phyloP scores from a whole-genome alignment of 2,797 vertebrate genomes.

The Gymnoscopelus braueri region DNA sequence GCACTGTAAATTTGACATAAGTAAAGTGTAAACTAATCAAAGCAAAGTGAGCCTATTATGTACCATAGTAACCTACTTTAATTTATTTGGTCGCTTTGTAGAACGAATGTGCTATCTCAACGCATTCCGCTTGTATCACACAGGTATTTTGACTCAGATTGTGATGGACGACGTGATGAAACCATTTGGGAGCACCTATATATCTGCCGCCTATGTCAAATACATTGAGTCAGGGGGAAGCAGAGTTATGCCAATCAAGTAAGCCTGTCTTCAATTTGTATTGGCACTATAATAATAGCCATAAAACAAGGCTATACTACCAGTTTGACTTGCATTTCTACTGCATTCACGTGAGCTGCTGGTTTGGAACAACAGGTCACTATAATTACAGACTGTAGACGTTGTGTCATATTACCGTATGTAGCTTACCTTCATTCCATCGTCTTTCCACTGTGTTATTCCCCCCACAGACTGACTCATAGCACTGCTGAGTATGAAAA shows the following conservation, averaged over 20 bases:
- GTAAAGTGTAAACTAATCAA: too few species aligned
- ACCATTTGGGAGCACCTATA: slow-evolving; percentile 78
- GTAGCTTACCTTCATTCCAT: background rate
- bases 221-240: slow-evolving; percentile 83
- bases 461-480: slow-evolving; percentile 73
- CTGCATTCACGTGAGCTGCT: too few species aligned
- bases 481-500: slow-evolving; percentile 76
- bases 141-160: slow-evolving; percentile 84
- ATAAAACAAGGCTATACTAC: too few species aligned
- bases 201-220: slow-evolving; percentile 84
- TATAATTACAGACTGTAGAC: too few species aligned
- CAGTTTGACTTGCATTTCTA: too few species aligned
- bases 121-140: slow-evolving; percentile 8
- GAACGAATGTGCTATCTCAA: too few species aligned
- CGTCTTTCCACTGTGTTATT: background rate
- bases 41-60: background rate
- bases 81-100: background rate
- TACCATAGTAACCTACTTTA: background rate
- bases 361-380: too few species aligned
- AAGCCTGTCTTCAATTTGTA: background rate
- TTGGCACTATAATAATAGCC: too few species aligned
- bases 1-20: too few species aligned
- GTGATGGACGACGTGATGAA: slow-evolving; percentile 72
- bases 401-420: too few species aligned
- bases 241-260: slow-evolving; percentile 84